Evolutionary conservation across 2,888 invertebrate genomes (phyloP).

Genomic region (Leptopilina drosophilae): DNA sequence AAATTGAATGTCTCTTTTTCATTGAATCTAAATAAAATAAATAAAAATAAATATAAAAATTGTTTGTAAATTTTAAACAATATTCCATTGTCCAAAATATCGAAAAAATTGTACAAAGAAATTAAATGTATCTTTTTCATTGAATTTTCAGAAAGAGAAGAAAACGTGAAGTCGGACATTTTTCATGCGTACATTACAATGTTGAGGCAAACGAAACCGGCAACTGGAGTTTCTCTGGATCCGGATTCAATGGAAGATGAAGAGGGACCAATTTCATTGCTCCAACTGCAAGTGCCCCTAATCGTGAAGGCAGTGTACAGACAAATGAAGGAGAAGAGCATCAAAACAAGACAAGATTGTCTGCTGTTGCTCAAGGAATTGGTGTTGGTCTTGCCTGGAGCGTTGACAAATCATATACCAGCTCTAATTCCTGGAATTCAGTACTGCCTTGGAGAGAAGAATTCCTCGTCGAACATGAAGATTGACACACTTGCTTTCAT

Average conservation of each 20-base stretch:
- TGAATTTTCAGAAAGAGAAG: slow-evolving; percentile 89
- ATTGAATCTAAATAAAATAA: too few relatives aligned
- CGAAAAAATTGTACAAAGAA: too few relatives aligned
- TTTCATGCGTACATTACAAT: slow-evolving; percentile 97
- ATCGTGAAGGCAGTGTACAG: slow-evolving; percentile 94
- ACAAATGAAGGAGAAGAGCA: slow-evolving; percentile 90
- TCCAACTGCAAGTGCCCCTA: slow-evolving; percentile 83
- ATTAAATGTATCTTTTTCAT: background rate
- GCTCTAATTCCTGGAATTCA: slow-evolving; percentile 92
- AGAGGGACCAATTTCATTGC: slow-evolving; percentile 82
- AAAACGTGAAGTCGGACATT: slow-evolving; percentile 99
- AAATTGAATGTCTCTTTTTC: background rate
- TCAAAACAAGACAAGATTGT: slow-evolving; percentile 94
- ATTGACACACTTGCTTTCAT: slow-evolving; percentile 97
- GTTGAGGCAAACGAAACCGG: slow-evolving; percentile 91
- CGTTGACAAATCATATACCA: slow-evolving; percentile 90
- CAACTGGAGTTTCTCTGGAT: slow-evolving; percentile 82
- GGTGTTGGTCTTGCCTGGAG: slow-evolving; percentile 92
- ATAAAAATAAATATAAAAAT: too few relatives aligned
- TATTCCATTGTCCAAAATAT: too few relatives aligned
- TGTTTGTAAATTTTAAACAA: too few relatives aligned
- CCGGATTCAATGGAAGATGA: slow-evolving; percentile 86
- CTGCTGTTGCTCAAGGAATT: slow-evolving; percentile 94
- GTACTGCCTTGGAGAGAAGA: slow-evolving; percentile 93
- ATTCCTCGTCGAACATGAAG: slow-evolving; percentile 97